Conservation (phyloP, 2,797 vertebrate species). For the Lithobates pipiens region DNA sequence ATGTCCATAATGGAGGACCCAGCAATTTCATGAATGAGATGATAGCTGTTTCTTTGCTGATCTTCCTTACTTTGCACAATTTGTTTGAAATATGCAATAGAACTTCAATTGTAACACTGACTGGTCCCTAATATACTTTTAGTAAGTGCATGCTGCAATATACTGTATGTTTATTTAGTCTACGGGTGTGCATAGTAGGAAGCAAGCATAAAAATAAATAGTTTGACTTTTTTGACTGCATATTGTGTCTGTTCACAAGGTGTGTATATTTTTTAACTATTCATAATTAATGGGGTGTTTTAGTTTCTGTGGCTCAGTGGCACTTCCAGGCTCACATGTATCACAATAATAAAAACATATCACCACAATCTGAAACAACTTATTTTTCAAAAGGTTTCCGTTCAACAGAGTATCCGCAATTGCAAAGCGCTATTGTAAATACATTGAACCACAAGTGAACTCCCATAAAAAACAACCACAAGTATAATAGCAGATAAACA, state of each 20-base stretch:
- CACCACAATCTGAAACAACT: background rate
- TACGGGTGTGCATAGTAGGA: no score
- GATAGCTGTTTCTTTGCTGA: no score
- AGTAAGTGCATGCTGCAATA: no score
- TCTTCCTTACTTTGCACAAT: no score
- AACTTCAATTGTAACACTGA: no score
- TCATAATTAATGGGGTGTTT: background rate
- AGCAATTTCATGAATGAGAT: no score
- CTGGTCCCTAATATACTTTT: no score
- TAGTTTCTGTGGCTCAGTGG: background rate
- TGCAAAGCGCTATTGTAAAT: background rate
- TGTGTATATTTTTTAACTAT: background rate
- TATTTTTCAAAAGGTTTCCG: background rate
- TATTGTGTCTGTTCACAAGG: background rate
- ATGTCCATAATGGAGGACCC: no score
- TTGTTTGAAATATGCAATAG: no score
- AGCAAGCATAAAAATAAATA: no score
- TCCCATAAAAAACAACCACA: background rate
- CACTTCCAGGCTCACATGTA: background rate
- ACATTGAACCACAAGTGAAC: constrained; percentile 6
- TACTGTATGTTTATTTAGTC: no score
- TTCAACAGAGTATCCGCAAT: background rate
- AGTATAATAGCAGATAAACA: constrained; percentile 1
- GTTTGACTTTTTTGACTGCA: no score
- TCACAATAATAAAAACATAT: background rate